Percentiles rank a stretch among this genome's conserved stretches.
These are phyloP conservation scores for Phylloscopus collybita DNA, from an alignment of 2,797 vertebrate species.

Conservation along the genomic window DNA sequence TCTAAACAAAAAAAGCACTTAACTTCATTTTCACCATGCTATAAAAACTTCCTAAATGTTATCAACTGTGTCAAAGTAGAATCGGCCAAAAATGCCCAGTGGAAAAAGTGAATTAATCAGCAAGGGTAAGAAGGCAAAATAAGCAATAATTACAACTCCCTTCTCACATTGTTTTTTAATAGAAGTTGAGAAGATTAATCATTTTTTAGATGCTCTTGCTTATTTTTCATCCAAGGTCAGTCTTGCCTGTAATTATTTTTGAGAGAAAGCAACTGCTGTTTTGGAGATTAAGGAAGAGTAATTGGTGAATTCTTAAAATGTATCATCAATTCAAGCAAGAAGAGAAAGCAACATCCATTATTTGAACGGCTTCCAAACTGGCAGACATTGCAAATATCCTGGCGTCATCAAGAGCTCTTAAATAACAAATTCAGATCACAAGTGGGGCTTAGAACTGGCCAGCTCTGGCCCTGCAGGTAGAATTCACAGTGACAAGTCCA, in stretches of 20 bases:
- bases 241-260: slow-evolving; percentile 50
- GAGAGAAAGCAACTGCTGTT: slow-evolving; percentile 18
- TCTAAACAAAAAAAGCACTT: neutral
- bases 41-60: neutral
- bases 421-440: neutral
- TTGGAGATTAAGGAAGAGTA: slow-evolving; percentile 11
- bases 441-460: neutral
- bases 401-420: neutral
- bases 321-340: slow-evolving; percentile 5
- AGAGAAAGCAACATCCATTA: neutral
- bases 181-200: slow-evolving; percentile 9
- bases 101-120: neutral
- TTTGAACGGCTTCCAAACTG: neutral
- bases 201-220: neutral
- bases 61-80: neutral
- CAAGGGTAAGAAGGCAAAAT: neutral
- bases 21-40: neutral
- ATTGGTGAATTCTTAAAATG: slow-evolving; percentile 19
- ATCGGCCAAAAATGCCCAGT: neutral
- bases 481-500: neutral
- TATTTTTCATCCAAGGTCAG: slow-evolving; percentile 32
- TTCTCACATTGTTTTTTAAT: neutral
- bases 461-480: neutral
- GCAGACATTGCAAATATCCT: neutral
- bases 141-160: slow-evolving; percentile 13